phyloP scores from a whole-genome alignment of 2,797 vertebrate species.

The Ceyx erithaca region DNA sequence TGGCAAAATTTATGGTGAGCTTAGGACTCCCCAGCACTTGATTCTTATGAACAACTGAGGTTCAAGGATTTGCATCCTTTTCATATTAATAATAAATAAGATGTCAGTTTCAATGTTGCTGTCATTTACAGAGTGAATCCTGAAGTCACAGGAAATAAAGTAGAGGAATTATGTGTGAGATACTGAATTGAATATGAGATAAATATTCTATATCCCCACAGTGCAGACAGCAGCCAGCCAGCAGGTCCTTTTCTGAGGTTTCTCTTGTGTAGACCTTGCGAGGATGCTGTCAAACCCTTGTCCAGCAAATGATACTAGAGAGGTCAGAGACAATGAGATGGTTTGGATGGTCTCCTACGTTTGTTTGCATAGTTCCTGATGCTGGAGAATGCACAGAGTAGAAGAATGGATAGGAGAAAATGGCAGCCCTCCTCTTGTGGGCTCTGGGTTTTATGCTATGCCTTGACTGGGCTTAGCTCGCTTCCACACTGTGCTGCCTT shows the following conservation, averaged over 20 bases:
- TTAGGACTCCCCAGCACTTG: neutral
- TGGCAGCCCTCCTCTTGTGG: neutral
- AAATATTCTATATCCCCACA: neutral
- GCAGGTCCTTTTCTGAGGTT: neutral
- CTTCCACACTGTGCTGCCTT: neutral
- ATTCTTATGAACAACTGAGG: neutral
- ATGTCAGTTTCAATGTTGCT: neutral
- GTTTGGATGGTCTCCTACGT: neutral
- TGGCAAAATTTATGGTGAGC: neutral
- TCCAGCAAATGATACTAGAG: neutral
- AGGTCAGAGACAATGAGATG: rapidly evolving
- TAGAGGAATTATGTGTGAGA: neutral
- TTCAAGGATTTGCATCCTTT: neutral
- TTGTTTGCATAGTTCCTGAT: neutral
- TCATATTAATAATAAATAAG: neutral
- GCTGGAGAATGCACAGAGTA: neutral
- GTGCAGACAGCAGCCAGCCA: neutral
- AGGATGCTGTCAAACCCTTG: neutral
- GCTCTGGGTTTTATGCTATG: neutral
- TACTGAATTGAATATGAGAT: neutral
- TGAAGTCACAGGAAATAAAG: neutral
- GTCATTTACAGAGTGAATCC: neutral
- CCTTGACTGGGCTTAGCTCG: neutral
- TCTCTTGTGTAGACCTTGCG: neutral
- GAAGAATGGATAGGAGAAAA: neutral